These are phyloP conservation scores for Trematomus bernacchii DNA, from an alignment of 2,797 vertebrate genomes.

Conservation along the genomic window DNA sequence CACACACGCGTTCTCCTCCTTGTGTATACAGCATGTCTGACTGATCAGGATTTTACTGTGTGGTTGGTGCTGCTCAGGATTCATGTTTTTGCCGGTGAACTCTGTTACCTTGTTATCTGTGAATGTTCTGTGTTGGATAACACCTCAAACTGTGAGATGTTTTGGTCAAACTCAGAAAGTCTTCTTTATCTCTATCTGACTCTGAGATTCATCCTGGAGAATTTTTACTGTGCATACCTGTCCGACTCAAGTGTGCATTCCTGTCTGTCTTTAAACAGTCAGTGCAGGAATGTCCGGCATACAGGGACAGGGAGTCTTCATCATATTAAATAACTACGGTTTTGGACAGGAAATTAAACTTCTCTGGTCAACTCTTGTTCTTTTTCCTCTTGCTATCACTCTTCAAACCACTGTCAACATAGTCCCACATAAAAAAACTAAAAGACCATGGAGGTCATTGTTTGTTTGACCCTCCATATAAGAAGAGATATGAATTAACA, in stretches of 20 bases:
- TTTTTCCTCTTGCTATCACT: neutral
- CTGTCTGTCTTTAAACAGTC: conserved; percentile 41
- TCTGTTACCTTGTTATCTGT: conserved; percentile 17
- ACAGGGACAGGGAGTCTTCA: conserved; percentile 24
- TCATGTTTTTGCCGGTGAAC: conserved; percentile 12
- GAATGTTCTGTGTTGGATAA: conserved; percentile 15
- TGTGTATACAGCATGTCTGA: neutral
- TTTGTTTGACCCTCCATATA: neutral
- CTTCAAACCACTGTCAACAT: neutral
- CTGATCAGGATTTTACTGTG: conserved; percentile 17
- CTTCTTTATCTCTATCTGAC: neutral
- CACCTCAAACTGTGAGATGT: conserved; percentile 2
- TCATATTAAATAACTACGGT: conserved; percentile 28
- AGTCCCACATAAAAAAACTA: neutral
- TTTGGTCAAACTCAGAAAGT: neutral
- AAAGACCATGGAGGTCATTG: neutral
- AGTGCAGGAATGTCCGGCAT: conserved; percentile 52
- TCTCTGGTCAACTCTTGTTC: neutral
- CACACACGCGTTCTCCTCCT: neutral
- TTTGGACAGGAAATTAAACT: conserved; percentile 48
- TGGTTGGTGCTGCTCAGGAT: conserved; percentile 5
- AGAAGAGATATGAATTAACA: neutral
- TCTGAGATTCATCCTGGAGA: conserved; percentile 1
- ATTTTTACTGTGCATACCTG: conserved; percentile 18
- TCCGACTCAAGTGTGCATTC: conserved; percentile 34